Base-by-base conservation (phyloP, 2,113 vertebrate genomes). In the Solea solea region DNA sequence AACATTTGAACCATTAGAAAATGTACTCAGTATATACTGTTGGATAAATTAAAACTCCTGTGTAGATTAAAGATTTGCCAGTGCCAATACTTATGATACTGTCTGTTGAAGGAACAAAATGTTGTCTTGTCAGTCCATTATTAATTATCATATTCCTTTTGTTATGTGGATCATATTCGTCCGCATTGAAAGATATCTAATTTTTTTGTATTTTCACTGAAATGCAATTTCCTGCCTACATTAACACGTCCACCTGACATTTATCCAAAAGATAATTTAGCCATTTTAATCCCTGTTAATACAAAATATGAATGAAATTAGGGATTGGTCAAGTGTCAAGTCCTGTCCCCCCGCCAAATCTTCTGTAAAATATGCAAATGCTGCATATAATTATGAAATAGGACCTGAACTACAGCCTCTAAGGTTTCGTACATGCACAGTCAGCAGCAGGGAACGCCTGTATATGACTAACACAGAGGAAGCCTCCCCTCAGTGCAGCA, bases 361-460 rank as follows among this genome's bases (percentile, higher is more conserved):
- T 76, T 69, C 48, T 16, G 42, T 73, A 64, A 87, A 86, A 90
- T 80, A 83, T 90, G 80, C 63, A 73, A 82, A 78, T 45, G 51
- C 70, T 74, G 84, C 71, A 83, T 39, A 65, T 69, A 72, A 89
- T 81, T 85, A 83, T 76, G 85, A 83, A 89, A 84, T 83, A 78
- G 74, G 72, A 81, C 68, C 69, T 64, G 69, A 74, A 86, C 80
- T 66, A 50, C 74, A 65, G 74, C 61, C 74, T 74, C 57, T 42
- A 82, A 89, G 76, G 81, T 82, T 67, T 67, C 77, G 78, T 71
- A 63, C 59, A 64, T 12, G 70, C 77, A 57, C 64, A 69, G 86
- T 90, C 86, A 89, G 86, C 85, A 90, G 69, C 72, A 69, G 79
- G 76, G 72, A 85, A 86, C 49, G 78, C 66, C 72, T 80, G 60